Evolutionary conservation across 2,113 vertebrate genomes (phyloP).

Genomic region (Ceyx margarethae): DNA sequence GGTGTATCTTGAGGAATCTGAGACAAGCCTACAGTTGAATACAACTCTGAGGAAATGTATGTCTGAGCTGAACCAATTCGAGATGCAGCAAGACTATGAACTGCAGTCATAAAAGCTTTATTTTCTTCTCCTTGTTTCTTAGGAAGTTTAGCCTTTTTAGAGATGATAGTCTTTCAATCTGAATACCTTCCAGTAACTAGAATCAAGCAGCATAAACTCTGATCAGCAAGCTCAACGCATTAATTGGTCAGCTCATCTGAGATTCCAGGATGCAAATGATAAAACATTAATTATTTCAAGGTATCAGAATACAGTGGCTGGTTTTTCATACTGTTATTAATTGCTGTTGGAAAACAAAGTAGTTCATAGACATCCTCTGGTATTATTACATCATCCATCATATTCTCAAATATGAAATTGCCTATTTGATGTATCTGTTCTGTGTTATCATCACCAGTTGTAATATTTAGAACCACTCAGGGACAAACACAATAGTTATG

Average conservation of each 20-base stretch:
- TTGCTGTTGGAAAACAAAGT: constrained; percentile 7
- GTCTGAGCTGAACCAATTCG: neutral
- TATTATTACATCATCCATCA: neutral
- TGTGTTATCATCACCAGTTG: neutral
- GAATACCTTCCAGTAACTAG: neutral
- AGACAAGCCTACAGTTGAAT: neutral
- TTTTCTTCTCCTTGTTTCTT: neutral
- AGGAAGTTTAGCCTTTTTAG: neutral
- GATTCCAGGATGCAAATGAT: neutral
- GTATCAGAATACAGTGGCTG: neutral
- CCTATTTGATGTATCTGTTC: neutral
- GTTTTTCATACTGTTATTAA: neutral
- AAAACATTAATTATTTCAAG: constrained; percentile 4
- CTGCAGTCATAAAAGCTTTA: neutral
- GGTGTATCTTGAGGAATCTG: neutral
- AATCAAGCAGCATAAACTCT: neutral
- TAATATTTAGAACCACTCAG: neutral
- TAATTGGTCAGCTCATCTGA: neutral
- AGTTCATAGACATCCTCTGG: neutral
- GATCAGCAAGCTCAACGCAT: neutral
- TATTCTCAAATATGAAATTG: neutral
- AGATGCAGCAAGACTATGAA: neutral
- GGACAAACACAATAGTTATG: neutral
- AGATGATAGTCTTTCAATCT: neutral
- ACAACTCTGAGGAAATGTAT: neutral